phyloP scores from a whole-genome alignment of 23 tunicate genomes.

The Ascidia mentula region DNA sequence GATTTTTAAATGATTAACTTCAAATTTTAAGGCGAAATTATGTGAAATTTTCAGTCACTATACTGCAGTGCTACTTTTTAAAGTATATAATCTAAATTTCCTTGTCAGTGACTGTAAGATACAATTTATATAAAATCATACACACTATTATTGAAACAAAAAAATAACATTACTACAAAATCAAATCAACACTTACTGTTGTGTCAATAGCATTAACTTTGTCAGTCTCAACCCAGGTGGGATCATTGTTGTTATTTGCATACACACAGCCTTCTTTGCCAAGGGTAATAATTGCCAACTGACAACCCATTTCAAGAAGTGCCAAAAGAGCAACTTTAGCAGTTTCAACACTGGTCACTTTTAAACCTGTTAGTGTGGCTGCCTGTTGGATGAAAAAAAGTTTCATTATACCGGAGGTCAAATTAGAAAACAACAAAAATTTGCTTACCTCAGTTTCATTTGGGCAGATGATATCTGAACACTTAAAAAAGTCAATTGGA shows the following conservation, averaged over 20 bases:
- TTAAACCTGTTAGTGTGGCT: constrained; percentile 48
- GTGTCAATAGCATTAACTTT: constrained; percentile 69
- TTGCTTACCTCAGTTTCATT: constrained; percentile 67
- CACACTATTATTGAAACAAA: not conserved
- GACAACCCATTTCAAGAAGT: constrained; percentile 47
- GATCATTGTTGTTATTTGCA: constrained; percentile 8
- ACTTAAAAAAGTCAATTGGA: constrained; percentile 32
- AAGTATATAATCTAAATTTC: too few species aligned
- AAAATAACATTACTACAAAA: not conserved
- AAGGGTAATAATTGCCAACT: constrained; percentile 52
- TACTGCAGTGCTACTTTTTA: too few species aligned
- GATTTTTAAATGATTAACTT: not conserved
- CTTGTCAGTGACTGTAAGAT: too few species aligned
- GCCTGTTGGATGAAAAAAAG: constrained; percentile 21
- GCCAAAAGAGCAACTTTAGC: constrained; percentile 40
- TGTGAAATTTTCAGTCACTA: too few species aligned
- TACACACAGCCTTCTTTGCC: constrained; percentile 74
- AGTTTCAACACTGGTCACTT: constrained; percentile 37
- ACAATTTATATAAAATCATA: not conserved
- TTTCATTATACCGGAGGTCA: not conserved
- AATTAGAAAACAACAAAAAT: not conserved
- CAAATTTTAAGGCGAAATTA: too few species aligned
- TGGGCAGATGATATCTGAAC: constrained; percentile 68
- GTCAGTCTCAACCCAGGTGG: constrained; percentile 14
- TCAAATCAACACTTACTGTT: constrained; percentile 47